A percentile compares a stretch with the other conserved stretches of the same genome.
phyloP scores from a whole-genome alignment of 2,888 invertebrate genomes.

The Clanis bilineata region DNA sequence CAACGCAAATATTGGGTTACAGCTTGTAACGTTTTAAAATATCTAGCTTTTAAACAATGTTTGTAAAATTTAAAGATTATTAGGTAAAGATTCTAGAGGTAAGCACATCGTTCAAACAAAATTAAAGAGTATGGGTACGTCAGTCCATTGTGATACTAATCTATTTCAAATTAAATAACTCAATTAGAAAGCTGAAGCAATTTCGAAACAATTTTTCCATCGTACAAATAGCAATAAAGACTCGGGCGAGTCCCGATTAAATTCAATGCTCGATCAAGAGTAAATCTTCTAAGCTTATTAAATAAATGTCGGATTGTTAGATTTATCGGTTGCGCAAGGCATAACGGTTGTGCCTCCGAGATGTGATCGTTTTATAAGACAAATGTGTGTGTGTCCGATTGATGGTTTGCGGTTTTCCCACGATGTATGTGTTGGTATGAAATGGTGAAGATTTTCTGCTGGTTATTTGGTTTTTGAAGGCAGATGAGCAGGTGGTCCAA shows the following conservation, averaged over 20 bases:
- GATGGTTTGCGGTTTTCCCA: conserved; percentile 1
- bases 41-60: too few relatives aligned
- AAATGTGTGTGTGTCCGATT: conserved; percentile 6
- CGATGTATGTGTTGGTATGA: not conserved
- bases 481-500: too few relatives aligned
- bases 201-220: conserved; percentile 5
- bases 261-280: conserved; percentile 69
- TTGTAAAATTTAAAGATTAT: too few relatives aligned
- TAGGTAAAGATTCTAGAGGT: too few relatives aligned
- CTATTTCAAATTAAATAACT: conserved; percentile 34
- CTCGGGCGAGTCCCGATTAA: conserved; percentile 57
- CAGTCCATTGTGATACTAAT: not conserved
- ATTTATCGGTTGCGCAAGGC: conserved; percentile 64
- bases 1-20: too few relatives aligned
- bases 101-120: too few relatives aligned
- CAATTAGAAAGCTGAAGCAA: conserved; percentile 8
- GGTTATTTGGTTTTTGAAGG: too few relatives aligned
- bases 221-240: conserved; percentile 27
- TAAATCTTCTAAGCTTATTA: conserved; percentile 79
- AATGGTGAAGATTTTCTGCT: not conserved
- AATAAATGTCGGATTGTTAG: conserved; percentile 67
- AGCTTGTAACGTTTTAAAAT: too few relatives aligned
- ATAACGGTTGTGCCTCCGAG: conserved; percentile 22
- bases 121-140: too few relatives aligned
- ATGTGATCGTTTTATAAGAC: conserved; percentile 15